Base-by-base conservation (phyloP, 1,140 invertebrate species). In the Homarus americanus region DNA sequence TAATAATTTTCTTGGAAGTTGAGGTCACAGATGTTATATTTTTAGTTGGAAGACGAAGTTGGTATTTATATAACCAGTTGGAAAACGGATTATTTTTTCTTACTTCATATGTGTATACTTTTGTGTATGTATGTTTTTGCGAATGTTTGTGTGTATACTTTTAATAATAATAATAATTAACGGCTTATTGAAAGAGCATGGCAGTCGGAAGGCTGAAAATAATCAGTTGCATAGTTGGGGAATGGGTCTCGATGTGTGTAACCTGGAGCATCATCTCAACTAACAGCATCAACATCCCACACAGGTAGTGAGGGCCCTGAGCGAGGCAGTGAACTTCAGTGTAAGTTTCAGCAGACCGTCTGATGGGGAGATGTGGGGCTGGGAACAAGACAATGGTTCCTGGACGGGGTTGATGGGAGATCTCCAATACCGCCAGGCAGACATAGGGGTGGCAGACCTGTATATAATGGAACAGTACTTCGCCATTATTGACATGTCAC, bases 361-460 rank as follows among this genome's bases (percentile, higher is more conserved):
- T 20, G 93, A 93, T 63, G 93, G 84, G 34, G 92, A 93, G 86
- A 80, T 92, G 75, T 93, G 92, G 91, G 93, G 93, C n/a, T 72
- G 82, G 41, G 87, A 93, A 91, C 72, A 91, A 10, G 93, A 91
- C 53, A 92, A 93, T 80, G 91, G 92, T 0, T 91, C 91, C n/a
- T 93, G 93, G 93, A 93, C 75, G 20, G 93, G 93, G 0, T 82
- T 93, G 15, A 93, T 93, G 91, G 93, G 93, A 12, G 93, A 93
- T 91, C 89, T 93, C 36, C 78, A 91, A 53, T 40, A 87, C 41
- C 75, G 80, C 5, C 82, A 80, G 49, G 93, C 93, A 1, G 93
- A 93, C 83, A 88, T 93, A 73, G 93, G 93, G 28, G 93, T 93
- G 63, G 93, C 93, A 0, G 93, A 91, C 69, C 85, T 93, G 20